Conservation (phyloP, 2,797 vertebrate genomes). For the Lophius americanus region DNA sequence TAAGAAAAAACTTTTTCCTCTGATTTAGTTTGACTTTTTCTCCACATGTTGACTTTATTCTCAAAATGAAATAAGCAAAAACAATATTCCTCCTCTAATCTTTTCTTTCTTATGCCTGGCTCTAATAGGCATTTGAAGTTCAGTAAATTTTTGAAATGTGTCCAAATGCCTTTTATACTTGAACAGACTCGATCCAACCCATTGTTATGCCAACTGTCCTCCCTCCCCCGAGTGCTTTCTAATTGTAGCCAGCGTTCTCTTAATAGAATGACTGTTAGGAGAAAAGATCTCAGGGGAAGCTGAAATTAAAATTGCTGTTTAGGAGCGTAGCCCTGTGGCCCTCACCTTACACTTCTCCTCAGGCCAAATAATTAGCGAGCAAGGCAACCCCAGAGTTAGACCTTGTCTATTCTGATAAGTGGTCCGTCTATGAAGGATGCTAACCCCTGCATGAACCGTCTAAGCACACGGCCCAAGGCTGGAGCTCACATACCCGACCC, state of each 20-base stretch:
- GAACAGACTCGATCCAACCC: conserved; percentile 13
- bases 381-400: conserved; percentile 43
- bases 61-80: no score
- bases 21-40: no score
- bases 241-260: conserved; percentile 74
- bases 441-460: conserved; percentile 63
- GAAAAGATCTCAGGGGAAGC: conserved; percentile 50
- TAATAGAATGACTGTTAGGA: conserved; percentile 67
- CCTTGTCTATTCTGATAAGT: conserved; percentile 71
- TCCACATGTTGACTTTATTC: no score
- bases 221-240: conserved; percentile 55
- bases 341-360: conserved; percentile 57
- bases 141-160: no score
- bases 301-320: conserved; percentile 56
- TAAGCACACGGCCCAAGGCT: conserved; percentile 47
- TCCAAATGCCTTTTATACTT: conserved; percentile 11
- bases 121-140: no score
- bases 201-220: conserved; percentile 48
- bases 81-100: no score
- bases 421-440: conserved; percentile 52
- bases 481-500: conserved; percentile 5
- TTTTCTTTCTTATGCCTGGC: no score
- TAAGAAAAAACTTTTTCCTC: no score
- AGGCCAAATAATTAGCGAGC: conserved; percentile 60
- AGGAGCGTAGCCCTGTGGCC: conserved; percentile 32